Conservation (phyloP, 2,113 vertebrate genomes). For the Dasypus novemcinctus region DNA sequence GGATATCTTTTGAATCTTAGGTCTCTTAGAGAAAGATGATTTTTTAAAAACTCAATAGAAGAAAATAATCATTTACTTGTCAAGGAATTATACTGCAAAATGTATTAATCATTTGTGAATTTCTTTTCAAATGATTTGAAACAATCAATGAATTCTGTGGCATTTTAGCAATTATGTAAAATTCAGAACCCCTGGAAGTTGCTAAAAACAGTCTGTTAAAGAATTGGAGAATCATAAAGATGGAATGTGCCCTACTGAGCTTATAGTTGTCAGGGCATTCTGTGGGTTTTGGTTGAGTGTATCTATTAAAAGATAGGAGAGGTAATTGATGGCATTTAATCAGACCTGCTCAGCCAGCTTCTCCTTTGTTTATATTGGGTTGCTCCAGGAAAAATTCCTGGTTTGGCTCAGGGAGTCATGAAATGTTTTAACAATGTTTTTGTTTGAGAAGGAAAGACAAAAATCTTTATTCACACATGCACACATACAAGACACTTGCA, state of each 20-base stretch:
- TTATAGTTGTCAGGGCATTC: background rate
- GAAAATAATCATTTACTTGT: background rate
- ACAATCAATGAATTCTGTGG: background rate
- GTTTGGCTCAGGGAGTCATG: background rate
- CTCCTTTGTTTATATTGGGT: background rate
- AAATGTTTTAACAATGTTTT: background rate
- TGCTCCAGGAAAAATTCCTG: background rate
- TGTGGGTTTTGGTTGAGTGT: background rate
- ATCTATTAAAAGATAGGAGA: background rate
- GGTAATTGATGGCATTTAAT: background rate
- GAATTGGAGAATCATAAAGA: background rate
- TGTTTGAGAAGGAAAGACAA: background rate
- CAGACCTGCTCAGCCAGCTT: background rate
- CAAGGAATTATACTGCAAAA: background rate
- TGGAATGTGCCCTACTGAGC: background rate
- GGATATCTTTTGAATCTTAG: background rate
- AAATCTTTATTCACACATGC: background rate
- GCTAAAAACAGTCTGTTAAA: background rate
- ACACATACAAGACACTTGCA: background rate
- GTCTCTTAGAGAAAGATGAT: background rate
- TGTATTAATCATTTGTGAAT: background rate
- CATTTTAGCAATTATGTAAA: background rate
- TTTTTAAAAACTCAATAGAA: background rate
- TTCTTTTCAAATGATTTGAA: constrained; percentile 20
- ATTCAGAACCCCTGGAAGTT: background rate